These are phyloP conservation scores for Drosophila cracens DNA, from an alignment of 2,888 invertebrate species.

Conservation along the genomic window DNA sequence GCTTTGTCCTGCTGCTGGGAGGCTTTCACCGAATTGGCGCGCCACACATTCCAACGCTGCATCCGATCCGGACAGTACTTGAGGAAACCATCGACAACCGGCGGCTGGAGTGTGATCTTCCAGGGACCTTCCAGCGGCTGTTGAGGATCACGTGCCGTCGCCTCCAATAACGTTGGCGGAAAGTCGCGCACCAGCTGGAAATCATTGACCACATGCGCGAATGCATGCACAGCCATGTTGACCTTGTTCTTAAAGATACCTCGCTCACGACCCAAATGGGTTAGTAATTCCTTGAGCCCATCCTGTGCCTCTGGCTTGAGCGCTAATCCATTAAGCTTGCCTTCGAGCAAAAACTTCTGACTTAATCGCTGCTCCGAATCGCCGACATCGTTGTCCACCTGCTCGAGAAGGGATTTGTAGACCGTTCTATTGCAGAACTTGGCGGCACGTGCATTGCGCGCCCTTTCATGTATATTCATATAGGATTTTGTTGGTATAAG, in stretches of 20 bases:
- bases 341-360: constrained; percentile 92
- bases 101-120: constrained; percentile 91
- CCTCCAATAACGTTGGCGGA: constrained; percentile 89
- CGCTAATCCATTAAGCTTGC: constrained; percentile 92
- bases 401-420: constrained; percentile 61
- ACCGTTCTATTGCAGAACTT: constrained; percentile 89
- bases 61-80: constrained; percentile 93
- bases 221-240: constrained; percentile 88
- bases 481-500: constrained; percentile 92
- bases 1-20: constrained; percentile 88
- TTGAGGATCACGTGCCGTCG: constrained; percentile 88
- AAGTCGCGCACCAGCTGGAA: constrained; percentile 89
- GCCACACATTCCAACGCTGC: constrained; percentile 94
- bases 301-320: constrained; percentile 86
- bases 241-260: constrained; percentile 89
- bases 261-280: constrained; percentile 87
- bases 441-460: constrained; percentile 89
- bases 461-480: constrained; percentile 91
- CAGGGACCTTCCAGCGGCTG: constrained; percentile 91
- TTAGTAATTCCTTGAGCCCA: constrained; percentile 86
- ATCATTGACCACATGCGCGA: constrained; percentile 89
- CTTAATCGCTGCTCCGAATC: constrained; percentile 87
- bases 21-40: constrained; percentile 90
- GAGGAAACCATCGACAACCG: constrained; percentile 90
- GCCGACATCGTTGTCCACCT: constrained; percentile 33